Evolutionary conservation across 1,140 invertebrate genomes (phyloP).

Genomic region (Teleopsis dalmanni): DNA sequence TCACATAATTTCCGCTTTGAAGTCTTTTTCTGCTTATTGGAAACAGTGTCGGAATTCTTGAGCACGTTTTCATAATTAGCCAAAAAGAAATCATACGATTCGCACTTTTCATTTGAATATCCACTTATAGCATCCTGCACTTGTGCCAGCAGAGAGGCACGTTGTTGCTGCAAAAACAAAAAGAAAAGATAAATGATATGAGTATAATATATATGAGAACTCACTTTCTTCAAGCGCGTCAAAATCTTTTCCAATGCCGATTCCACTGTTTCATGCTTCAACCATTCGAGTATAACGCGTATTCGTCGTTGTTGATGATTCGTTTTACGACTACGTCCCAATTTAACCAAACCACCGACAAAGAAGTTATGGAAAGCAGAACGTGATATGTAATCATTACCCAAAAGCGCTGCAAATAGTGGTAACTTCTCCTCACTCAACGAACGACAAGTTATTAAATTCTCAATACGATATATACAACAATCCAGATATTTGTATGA

Average conservation of each 20-base stretch:
- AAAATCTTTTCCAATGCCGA: constrained; percentile 61
- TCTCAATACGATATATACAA: constrained; percentile 63
- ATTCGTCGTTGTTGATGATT: constrained; percentile 58
- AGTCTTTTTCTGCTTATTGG: constrained; percentile 13
- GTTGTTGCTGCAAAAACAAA: constrained; percentile 30
- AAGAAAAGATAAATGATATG: not conserved
- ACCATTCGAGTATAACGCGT: constrained; percentile 62
- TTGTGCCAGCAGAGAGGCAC: constrained; percentile 48
- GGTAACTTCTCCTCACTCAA: constrained; percentile 61
- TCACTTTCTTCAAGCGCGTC: constrained; percentile 49
- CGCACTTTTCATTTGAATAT: constrained; percentile 52
- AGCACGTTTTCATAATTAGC: constrained; percentile 33
- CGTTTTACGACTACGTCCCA: constrained; percentile 49
- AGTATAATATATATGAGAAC: not conserved
- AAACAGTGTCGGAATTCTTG: not conserved
- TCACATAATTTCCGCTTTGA: constrained; percentile 12
- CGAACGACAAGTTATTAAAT: constrained; percentile 57
- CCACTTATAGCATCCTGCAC: constrained; percentile 56
- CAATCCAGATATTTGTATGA: constrained; percentile 51
- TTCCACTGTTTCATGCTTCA: constrained; percentile 60
- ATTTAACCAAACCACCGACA: constrained; percentile 52
- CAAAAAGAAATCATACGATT: constrained; percentile 52
- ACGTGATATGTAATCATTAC: constrained; percentile 78
- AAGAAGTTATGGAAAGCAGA: constrained; percentile 64
- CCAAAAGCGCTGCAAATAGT: constrained; percentile 69